phyloP scores from a whole-genome alignment of 2,888 invertebrate species.

The Lagria hirta region DNA sequence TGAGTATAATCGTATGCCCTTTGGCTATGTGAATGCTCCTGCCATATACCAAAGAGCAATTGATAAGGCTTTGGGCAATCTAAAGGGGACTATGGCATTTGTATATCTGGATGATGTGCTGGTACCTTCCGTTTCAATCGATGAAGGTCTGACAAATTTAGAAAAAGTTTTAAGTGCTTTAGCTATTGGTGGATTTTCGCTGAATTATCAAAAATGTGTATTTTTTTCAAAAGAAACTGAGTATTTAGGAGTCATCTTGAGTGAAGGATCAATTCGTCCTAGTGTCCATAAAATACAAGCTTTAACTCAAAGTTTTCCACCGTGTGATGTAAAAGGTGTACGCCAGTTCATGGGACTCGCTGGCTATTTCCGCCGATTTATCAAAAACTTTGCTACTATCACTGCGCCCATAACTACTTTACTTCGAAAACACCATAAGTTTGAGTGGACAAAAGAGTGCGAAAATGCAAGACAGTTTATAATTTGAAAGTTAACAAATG shows the following conservation, averaged over 20 bases:
- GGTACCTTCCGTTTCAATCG: conserved; percentile 24
- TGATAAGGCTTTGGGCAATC: conserved; percentile 27
- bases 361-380: conserved; percentile 25
- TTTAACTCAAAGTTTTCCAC: conserved; percentile 20
- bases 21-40: conserved; percentile 30
- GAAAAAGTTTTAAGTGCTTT: conserved; percentile 22
- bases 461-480: no score
- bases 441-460: no score
- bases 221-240: conserved; percentile 30
- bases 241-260: conserved; percentile 30
- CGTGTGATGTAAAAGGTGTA: conserved; percentile 30
- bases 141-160: conserved; percentile 24
- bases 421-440: no score
- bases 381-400: conserved; percentile 21
- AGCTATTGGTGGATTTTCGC: conserved; percentile 21
- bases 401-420: no score
- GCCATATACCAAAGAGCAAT: conserved; percentile 29
- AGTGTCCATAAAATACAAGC: conserved; percentile 30
- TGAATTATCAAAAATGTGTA: conserved; percentile 30
- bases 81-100: conserved; percentile 23
- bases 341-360: conserved; percentile 29
- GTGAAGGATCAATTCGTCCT: conserved; percentile 24
- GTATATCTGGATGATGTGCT: conserved; percentile 32
- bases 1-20: conserved; percentile 31
- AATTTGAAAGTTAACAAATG: no score